Conservation (phyloP, 2,888 invertebrate species). For the Junonia oenone region DNA sequence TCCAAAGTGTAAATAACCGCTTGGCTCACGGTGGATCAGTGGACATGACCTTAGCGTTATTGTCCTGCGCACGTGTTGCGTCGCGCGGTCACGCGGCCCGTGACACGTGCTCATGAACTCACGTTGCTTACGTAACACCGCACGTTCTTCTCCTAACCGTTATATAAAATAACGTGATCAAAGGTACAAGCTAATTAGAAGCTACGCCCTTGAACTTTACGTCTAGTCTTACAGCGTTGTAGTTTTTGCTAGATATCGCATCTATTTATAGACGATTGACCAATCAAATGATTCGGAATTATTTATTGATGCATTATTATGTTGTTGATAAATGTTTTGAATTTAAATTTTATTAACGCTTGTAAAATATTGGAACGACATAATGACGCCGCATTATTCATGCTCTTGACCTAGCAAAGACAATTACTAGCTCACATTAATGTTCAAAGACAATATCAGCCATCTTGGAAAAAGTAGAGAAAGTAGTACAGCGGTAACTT, state of each 20-base stretch:
- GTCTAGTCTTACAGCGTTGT: background rate
- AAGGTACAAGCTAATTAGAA: constrained; percentile 51
- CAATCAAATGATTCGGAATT: background rate
- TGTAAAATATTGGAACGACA: constrained; percentile 10
- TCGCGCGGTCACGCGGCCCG: constrained; percentile 59
- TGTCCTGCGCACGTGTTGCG: constrained; percentile 52
- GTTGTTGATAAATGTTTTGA: too few species aligned
- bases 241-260: background rate
- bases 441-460: constrained; percentile 56
- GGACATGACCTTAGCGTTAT: constrained; percentile 45
- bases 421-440: constrained; percentile 30
- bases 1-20: background rate
- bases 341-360: too few species aligned
- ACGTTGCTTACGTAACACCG: constrained; percentile 70
- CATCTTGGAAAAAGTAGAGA: constrained; percentile 79
- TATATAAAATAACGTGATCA: constrained; percentile 74
- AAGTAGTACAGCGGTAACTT: constrained; percentile 78
- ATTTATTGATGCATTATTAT: background rate
- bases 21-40: background rate
- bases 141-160: constrained; percentile 63
- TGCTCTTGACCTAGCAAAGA: constrained; percentile 60
- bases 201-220: constrained; percentile 36
- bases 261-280: background rate
- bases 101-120: constrained; percentile 72
- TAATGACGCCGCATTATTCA: constrained; percentile 28